Percentiles rank a stretch among this genome's conserved stretches.
These are phyloP conservation scores for Drosophila anomalipes DNA, from an alignment of 2,888 invertebrate species.

Conservation along the genomic window DNA sequence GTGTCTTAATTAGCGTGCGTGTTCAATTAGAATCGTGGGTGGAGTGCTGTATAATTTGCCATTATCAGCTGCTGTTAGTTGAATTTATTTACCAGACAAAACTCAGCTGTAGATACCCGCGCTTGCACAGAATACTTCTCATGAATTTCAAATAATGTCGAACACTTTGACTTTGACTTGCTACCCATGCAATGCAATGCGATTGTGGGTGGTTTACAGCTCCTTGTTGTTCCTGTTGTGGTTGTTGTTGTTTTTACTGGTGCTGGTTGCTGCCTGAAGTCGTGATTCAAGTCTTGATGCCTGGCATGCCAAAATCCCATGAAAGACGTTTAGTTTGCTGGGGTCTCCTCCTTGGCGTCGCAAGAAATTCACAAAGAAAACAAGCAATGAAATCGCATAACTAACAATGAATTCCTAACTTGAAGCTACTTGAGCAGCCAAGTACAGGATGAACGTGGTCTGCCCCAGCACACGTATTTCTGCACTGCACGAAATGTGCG, in stretches of 20 bases:
- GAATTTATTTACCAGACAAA: conserved; percentile 68
- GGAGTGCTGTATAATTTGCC: conserved; percentile 59
- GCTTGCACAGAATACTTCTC: conserved; percentile 64
- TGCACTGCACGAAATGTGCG: conserved; percentile 44
- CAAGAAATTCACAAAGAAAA: conserved; percentile 72
- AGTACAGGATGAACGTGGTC: conserved; percentile 66
- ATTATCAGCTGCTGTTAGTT: conserved; percentile 75
- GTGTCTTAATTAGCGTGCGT: conserved; percentile 79
- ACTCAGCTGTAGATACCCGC: conserved; percentile 16
- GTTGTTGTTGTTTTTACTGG: conserved; percentile 31
- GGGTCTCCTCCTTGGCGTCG: conserved; percentile 45
- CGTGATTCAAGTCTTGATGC: conserved; percentile 74
- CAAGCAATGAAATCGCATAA: conserved; percentile 81
- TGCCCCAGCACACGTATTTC: conserved; percentile 48
- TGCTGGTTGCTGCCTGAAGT: conserved; percentile 52
- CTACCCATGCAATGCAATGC: conserved; percentile 68
- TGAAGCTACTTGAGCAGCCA: conserved; percentile 70
- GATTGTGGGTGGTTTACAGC: conserved; percentile 50
- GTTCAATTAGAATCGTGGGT: conserved; percentile 67
- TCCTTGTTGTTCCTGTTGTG: conserved; percentile 19
- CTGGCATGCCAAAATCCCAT: conserved; percentile 79
- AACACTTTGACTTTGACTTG: conserved; percentile 80
- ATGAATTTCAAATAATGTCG: conserved; percentile 81
- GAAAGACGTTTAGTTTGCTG: conserved; percentile 75
- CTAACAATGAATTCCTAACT: conserved; percentile 76